These are phyloP conservation scores for Leptogaster cylindrica DNA, from an alignment of 2,888 invertebrate species.

Conservation along the genomic window DNA sequence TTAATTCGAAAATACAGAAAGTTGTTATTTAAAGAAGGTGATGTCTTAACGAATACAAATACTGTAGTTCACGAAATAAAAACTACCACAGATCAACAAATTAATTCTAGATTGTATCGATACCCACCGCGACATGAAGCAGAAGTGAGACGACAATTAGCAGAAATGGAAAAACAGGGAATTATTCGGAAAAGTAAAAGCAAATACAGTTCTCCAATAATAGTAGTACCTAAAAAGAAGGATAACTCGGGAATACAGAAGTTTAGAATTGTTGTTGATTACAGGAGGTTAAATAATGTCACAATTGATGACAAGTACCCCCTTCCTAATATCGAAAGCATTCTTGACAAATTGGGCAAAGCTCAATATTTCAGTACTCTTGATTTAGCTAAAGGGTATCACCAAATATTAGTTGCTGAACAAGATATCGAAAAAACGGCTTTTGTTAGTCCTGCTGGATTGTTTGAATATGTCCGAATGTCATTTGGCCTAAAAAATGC, in stretches of 20 bases:
- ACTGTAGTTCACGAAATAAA: conserved; percentile 29
- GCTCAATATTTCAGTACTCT: conserved; percentile 44
- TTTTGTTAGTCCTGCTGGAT: conserved; percentile 41
- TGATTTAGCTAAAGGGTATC: conserved; percentile 45
- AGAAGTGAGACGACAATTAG: conserved; percentile 23
- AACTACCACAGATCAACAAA: conserved; percentile 37
- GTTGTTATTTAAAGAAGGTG: no score
- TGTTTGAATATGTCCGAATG: conserved; percentile 47
- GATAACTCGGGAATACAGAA: conserved; percentile 42
- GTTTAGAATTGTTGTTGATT: conserved; percentile 42
- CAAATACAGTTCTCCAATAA: conserved; percentile 38
- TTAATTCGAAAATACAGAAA: no score
- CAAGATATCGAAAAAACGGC: conserved; percentile 47
- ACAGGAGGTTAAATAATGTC: conserved; percentile 41
- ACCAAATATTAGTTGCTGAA: conserved; percentile 43
- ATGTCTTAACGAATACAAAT: conserved; percentile 43
- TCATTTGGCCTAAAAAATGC: conserved; percentile 44
- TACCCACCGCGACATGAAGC: conserved; percentile 36
- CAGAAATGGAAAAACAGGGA: conserved; percentile 41
- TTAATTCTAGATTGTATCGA: conserved; percentile 2
- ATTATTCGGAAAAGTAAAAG: conserved; percentile 40
- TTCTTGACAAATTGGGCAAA: conserved; percentile 42
- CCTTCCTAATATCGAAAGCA: conserved; percentile 42
- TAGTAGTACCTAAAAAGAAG: conserved; percentile 41
- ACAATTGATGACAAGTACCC: conserved; percentile 42